Evolutionary conservation across 2,797 vertebrate genomes (phyloP).

Genomic region (Helicolenus hilgendorfi): DNA sequence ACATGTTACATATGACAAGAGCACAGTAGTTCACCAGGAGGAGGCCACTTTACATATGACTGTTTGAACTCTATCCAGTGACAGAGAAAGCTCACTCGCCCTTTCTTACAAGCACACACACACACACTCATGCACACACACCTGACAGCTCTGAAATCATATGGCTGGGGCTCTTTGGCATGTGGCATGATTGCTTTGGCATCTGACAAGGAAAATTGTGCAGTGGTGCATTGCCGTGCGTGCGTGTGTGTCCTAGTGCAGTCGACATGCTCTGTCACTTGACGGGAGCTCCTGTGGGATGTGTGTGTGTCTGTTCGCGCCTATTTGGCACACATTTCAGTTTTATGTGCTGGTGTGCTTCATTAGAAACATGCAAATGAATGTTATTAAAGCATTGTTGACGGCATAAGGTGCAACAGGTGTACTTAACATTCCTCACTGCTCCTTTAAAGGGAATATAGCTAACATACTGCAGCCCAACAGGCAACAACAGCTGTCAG

Average conservation of each 20-base stretch:
- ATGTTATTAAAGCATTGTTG: background rate
- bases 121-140: background rate
- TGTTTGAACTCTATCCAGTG: conserved; percentile 1
- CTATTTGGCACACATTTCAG: background rate
- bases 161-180: conserved; percentile 21
- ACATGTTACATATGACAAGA: conserved; percentile 7
- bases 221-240: background rate
- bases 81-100: background rate
- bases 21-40: conserved; percentile 7
- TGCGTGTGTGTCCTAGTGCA: background rate
- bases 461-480: no score
- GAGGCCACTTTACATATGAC: conserved; percentile 5
- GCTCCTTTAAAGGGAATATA: background rate
- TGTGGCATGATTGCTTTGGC: conserved; percentile 42
- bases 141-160: conserved; percentile 39
- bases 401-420: background rate
- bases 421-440: background rate
- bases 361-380: background rate
- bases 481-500: no score
- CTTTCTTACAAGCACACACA: background rate
- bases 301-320: background rate
- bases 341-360: background rate
- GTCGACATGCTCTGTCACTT: background rate
- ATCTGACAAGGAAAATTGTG: conserved; percentile 15
- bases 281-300: background rate